These are phyloP conservation scores for Pseudotriccus pelzelni DNA, from an alignment of 2,797 vertebrate species.

Conservation along the genomic window DNA sequence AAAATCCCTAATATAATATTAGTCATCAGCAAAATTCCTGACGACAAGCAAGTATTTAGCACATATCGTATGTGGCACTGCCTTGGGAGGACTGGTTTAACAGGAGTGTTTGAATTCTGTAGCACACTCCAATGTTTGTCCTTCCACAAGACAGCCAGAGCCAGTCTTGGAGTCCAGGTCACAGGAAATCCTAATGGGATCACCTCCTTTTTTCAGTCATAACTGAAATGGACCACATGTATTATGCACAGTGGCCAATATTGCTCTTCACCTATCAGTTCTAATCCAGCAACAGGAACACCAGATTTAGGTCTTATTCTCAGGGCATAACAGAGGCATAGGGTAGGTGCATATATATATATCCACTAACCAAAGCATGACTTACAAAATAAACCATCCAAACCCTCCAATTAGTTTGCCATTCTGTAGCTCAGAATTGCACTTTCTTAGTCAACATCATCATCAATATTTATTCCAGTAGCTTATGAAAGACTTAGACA, in stretches of 20 bases:
- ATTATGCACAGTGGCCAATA: background rate
- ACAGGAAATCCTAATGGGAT: fast-evolving
- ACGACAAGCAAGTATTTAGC: background rate
- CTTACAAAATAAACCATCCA: background rate
- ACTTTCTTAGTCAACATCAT: background rate
- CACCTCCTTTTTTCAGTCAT: background rate
- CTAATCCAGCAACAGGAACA: background rate
- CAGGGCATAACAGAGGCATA: background rate
- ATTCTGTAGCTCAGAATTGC: background rate
- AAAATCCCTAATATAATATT: background rate
- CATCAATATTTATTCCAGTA: background rate
- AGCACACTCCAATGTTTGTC: background rate
- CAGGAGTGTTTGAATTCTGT: background rate
- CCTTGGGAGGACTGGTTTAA: background rate
- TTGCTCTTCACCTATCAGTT: background rate
- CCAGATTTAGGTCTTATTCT: background rate
- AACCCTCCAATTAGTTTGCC: background rate
- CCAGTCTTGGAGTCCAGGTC: background rate
- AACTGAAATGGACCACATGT: fast-evolving
- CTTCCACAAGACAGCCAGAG: background rate
- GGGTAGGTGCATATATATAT: background rate
- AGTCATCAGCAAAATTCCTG: background rate
- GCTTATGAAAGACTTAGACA: background rate
- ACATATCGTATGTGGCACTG: fast-evolving
- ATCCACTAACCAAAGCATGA: background rate